Evolutionary conservation across 2,888 invertebrate species (phyloP).

Genomic region (Prenolepis imparis): DNA sequence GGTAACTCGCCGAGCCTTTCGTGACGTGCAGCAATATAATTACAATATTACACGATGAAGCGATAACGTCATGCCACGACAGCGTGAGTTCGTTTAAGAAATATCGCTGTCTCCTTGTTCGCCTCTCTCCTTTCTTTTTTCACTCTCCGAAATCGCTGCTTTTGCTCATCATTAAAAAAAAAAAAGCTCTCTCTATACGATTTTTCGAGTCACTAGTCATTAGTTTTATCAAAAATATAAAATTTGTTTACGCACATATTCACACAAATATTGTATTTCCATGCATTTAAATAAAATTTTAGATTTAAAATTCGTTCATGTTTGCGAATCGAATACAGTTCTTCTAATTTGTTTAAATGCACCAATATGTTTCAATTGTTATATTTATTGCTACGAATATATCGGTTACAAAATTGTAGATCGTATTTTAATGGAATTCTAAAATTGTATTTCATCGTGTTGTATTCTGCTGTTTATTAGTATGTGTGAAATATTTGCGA

Average conservation of each 20-base stretch:
- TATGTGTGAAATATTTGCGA: constrained; percentile 44
- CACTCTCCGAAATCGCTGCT: background rate
- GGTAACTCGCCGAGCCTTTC: constrained; percentile 64
- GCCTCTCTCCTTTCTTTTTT: constrained; percentile 26
- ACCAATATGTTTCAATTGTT: constrained; percentile 21
- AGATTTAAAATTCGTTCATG: constrained; percentile 1
- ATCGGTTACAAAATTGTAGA: constrained; percentile 42
- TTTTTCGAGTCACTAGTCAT: constrained; percentile 6
- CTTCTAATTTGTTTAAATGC: constrained; percentile 2
- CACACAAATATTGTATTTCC: background rate
- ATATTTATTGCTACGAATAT: constrained; percentile 4
- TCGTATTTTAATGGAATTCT: constrained; percentile 45
- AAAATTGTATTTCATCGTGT: constrained; percentile 14
- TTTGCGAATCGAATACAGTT: background rate
- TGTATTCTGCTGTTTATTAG: constrained; percentile 35
- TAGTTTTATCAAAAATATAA: constrained; percentile 1
- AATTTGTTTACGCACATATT: background rate
- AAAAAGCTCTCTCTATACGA: constrained; percentile 48
- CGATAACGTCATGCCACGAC: constrained; percentile 75
- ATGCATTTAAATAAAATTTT: constrained; percentile 16
- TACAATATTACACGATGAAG: constrained; percentile 80
- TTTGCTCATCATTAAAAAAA: background rate
- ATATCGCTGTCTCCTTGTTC: constrained; percentile 53
- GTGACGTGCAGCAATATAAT: constrained; percentile 78
- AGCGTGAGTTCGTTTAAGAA: constrained; percentile 55